Conservation (phyloP, 2,797 vertebrate species). For the Pangasius sanitwongsei region DNA sequence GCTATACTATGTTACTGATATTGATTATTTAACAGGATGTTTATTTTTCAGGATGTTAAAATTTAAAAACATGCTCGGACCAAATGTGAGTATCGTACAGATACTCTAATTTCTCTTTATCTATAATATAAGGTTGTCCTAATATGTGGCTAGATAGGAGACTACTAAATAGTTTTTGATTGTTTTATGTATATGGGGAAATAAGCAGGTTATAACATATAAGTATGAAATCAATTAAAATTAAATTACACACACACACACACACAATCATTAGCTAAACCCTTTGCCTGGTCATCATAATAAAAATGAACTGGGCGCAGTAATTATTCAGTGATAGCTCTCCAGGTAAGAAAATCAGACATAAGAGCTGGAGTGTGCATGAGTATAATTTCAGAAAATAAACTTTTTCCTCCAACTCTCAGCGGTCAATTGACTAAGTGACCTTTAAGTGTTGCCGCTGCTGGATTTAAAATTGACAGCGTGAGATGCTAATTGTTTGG, state of each 20-base stretch:
- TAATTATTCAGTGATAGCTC: conserved; percentile 37
- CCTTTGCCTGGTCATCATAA: neutral
- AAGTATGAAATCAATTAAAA: conserved; percentile 16
- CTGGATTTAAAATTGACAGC: conserved; percentile 39
- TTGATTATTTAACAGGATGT: neutral
- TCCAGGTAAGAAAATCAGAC: conserved; percentile 21
- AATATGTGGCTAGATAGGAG: neutral
- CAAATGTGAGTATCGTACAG: neutral
- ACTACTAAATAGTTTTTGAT: neutral
- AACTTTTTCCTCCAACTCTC: conserved; percentile 32
- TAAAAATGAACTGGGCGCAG: neutral
- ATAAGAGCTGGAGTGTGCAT: neutral
- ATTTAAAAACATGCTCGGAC: neutral
- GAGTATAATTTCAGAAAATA: conserved; percentile 42
- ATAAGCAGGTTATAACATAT: conserved; percentile 11
- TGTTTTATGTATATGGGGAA: neutral
- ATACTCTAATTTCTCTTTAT: neutral
- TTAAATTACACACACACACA: conserved; percentile 4
- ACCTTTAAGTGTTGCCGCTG: conserved; percentile 34
- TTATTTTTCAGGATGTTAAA: neutral
- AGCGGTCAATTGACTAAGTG: conserved; percentile 39
- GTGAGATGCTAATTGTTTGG: conserved; percentile 44
- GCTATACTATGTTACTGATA: neutral
- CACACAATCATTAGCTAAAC: conserved; percentile 9
- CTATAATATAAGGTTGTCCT: neutral